A percentile compares a stretch with the other conserved stretches of the same genome.
Conservation (phyloP, 2,797 vertebrate species). For the Gouania willdenowi region DNA sequence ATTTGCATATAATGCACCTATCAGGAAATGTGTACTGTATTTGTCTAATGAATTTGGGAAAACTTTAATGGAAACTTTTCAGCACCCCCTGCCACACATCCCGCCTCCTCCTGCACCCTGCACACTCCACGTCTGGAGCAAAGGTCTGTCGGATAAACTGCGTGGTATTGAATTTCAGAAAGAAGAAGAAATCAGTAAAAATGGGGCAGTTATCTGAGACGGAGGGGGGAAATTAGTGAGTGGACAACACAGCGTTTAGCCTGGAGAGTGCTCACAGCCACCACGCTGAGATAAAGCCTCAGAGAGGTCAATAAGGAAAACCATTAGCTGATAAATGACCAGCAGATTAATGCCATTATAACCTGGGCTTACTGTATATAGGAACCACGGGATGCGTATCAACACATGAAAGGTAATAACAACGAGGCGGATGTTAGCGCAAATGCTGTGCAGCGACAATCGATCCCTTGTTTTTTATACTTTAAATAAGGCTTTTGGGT, state of each 20-base stretch:
- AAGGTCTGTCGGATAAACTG: conserved; percentile 9
- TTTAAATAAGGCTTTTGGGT: too few relatives aligned
- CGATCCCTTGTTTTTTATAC: conserved; percentile 15
- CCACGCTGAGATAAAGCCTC: conserved; percentile 41
- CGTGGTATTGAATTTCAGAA: conserved; percentile 8
- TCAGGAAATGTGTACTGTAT: too few relatives aligned
- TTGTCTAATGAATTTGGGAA: too few relatives aligned
- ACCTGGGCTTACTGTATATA: conserved; percentile 10
- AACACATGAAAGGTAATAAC: conserved; percentile 30
- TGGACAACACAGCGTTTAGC: conserved; percentile 17
- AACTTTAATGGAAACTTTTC: too few relatives aligned
- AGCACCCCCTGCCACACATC: not conserved
- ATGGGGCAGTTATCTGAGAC: conserved; percentile 1
- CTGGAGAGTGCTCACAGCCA: conserved; percentile 39
- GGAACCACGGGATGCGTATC: conserved; percentile 26
- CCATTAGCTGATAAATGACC: conserved; percentile 59
- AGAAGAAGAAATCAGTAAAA: conserved; percentile 4
- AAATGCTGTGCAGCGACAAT: conserved; percentile 34
- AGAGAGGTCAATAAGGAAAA: conserved; percentile 54
- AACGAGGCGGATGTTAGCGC: conserved; percentile 25
- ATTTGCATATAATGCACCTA: too few relatives aligned
- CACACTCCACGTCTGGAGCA: not conserved
- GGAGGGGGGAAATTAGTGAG: conserved; percentile 27
- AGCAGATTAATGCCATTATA: conserved; percentile 39
- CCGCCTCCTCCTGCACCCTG: not conserved